Conservation (phyloP, 2,888 invertebrate genomes). For the Cecidostiba fungosa region DNA sequence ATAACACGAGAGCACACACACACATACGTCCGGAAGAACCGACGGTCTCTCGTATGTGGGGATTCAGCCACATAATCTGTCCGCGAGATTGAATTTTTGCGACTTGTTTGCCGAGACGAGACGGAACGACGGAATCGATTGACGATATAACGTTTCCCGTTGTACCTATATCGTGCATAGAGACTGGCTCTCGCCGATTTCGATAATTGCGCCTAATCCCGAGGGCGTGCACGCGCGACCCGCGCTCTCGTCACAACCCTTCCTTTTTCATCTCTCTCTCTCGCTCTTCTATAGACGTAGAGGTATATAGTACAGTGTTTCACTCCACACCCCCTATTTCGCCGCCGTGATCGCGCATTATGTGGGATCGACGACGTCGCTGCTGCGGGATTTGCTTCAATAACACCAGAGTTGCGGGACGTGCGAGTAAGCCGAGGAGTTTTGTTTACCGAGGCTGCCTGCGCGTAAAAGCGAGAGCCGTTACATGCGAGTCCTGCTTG, state of each 20-base stretch:
- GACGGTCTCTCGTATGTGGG: neutral
- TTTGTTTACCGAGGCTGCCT: slow-evolving; percentile 49
- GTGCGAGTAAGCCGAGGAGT: slow-evolving; percentile 55
- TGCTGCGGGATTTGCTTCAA: slow-evolving; percentile 75
- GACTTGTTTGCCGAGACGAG: slow-evolving; percentile 62
- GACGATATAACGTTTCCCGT: slow-evolving; percentile 28
- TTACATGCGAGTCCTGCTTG: slow-evolving; percentile 32
- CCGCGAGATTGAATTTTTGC: slow-evolving; percentile 63
- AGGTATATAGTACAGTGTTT: neutral
- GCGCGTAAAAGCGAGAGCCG: slow-evolving; percentile 26
- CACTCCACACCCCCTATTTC: neutral
- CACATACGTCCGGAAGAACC: neutral
- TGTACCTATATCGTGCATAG: neutral
- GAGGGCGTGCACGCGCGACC: slow-evolving; percentile 73
- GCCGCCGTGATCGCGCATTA: slow-evolving; percentile 54
- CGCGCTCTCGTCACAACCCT: slow-evolving; percentile 66
- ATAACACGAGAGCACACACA: neutral
- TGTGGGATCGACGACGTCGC: slow-evolving; percentile 57
- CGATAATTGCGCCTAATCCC: slow-evolving; percentile 78
- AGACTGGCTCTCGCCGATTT: slow-evolving; percentile 73
- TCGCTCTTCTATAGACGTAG: slow-evolving; percentile 33
- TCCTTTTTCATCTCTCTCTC: slow-evolving; percentile 64
- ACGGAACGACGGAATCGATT: slow-evolving; percentile 33
- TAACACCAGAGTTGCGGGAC: slow-evolving; percentile 68
- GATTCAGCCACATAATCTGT: slow-evolving; percentile 21